Base-by-base conservation (phyloP, 2,113 vertebrate species). In the Oriolus oriolus region DNA sequence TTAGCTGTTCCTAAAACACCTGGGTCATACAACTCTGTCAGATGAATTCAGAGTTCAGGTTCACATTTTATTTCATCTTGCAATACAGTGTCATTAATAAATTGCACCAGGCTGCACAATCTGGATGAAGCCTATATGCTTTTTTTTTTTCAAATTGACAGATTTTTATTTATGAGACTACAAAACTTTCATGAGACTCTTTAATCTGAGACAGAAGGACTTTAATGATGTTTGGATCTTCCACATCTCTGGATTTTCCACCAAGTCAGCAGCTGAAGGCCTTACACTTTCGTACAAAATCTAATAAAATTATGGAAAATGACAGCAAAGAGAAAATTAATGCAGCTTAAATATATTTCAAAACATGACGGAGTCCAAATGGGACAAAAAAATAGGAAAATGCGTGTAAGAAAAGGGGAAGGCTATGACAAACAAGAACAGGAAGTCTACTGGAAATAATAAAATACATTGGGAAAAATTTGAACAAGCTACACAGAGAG, bases 271-370 rank as follows among this genome's bases (percentile, higher is more conserved):
- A 96, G 90, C 76, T 90, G 93, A 96, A 96, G 45, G 57, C 65
- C 81, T 90, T 95, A 59, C 17, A 84, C 79, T 96, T 97, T 85
- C 87, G 27, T 80, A 75, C 11, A 95, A 97, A 96, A 82, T 45
- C 56, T 94, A 94, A 93, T 85, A 93, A 96, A 98, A 97, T 78
- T 81, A 93, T 81, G 37, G 63, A 90, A 96, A 96, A 96, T 88
- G 16, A 96, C 54, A 94, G 52, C 39, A 23, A 87, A 94, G 83
- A 95, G 83, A 93, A 92, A 97, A 97, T 88, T 35, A 96, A 87
- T 96, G 56, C 23, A 39, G 61, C 73, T 93, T 96, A 93, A 92
- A 94, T 84, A 45, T 24, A 97, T 83, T 95, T 96, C 85, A 92
- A 90, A 89, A 70, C 35, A 63, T 49, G 13, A 47, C 54, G 81